Conservation (phyloP, 2,113 vertebrate genomes). For the Theropithecus gelada region DNA sequence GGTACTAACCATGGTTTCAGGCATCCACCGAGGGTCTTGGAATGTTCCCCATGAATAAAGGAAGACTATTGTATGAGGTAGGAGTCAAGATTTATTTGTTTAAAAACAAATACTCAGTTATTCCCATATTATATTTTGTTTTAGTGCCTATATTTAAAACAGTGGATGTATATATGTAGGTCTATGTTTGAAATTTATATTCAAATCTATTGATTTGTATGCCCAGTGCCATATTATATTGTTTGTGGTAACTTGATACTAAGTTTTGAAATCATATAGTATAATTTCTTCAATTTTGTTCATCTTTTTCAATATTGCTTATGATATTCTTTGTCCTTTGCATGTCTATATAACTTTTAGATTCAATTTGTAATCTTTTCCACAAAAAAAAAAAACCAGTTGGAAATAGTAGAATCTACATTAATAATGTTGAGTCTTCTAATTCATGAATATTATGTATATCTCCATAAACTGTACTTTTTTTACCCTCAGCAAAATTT, state of each 20-base stretch:
- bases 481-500: neutral
- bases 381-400: neutral
- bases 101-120: neutral
- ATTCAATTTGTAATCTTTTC: neutral
- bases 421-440: neutral
- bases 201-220: neutral
- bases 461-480: neutral
- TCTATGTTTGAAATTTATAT: neutral
- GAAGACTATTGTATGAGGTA: neutral
- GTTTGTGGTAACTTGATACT: neutral
- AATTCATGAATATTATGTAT: neutral
- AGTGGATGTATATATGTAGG: neutral
- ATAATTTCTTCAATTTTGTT: neutral
- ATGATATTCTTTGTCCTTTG: neutral
- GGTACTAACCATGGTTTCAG: neutral
- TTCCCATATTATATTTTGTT: neutral
- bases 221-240: neutral
- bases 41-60: neutral
- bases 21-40: neutral
- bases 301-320: neutral
- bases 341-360: neutral
- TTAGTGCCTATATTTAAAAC: neutral
- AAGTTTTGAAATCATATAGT: neutral
- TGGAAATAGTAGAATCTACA: neutral
- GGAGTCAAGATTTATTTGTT: neutral